Evolutionary conservation across 1,140 invertebrate genomes (phyloP).

Genomic region (Heterodera schachtii): DNA sequence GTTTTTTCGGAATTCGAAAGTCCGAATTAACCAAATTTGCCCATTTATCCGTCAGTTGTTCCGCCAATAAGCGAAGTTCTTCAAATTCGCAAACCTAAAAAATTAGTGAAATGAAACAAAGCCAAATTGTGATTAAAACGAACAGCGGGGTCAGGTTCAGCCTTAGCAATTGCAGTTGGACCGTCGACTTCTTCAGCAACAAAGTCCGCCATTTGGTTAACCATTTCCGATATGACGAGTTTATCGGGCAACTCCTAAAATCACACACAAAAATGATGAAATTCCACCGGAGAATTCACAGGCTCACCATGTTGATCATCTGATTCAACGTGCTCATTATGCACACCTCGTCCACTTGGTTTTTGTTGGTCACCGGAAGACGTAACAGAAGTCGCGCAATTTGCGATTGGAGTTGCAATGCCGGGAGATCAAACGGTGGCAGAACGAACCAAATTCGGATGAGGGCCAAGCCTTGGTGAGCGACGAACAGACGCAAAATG

Average conservation of each 20-base stretch:
- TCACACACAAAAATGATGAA: no score
- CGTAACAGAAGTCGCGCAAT: constrained; percentile 30
- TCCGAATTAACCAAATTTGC: constrained; percentile 24
- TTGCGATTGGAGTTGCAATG: constrained; percentile 27
- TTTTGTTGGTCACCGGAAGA: constrained; percentile 29
- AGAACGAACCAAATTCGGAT: constrained; percentile 42
- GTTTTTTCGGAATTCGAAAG: constrained; percentile 29
- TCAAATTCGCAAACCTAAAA: constrained; percentile 8
- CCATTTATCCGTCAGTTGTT: constrained; percentile 31
- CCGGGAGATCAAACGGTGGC: constrained; percentile 17
- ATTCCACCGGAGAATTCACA: no score
- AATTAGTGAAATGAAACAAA: background rate
- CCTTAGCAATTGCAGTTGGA: background rate
- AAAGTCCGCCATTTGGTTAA: constrained; percentile 5
- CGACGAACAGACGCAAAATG: constrained; percentile 36
- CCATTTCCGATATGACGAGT: constrained; percentile 13
- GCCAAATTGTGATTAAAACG: background rate
- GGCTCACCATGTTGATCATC: constrained; percentile 11
- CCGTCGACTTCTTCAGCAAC: constrained; percentile 13
- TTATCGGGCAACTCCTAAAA: constrained; percentile 24
- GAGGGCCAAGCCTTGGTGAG: constrained; percentile 35
- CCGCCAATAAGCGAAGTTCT: constrained; percentile 14
- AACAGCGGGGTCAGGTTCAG: background rate
- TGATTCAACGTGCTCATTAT: constrained; percentile 30
- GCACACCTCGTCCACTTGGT: constrained; percentile 30